Conservation (phyloP, 2,797 vertebrate species). For the Hoplostethus mediterraneus region DNA sequence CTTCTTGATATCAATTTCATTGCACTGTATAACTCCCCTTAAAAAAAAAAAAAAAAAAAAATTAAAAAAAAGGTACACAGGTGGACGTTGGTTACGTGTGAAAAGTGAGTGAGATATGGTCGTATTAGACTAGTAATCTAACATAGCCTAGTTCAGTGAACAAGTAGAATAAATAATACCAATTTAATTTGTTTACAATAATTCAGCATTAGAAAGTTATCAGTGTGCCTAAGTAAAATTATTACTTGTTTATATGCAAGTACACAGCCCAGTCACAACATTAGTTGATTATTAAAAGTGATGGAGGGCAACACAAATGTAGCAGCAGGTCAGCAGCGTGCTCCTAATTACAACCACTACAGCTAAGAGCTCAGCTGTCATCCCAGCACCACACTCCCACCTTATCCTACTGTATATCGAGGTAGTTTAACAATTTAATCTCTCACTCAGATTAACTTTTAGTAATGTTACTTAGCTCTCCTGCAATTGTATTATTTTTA, state of each 20-base stretch:
- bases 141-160: not conserved
- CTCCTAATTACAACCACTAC: conserved; percentile 36
- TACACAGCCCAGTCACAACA: too few species aligned
- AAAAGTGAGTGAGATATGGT: not conserved
- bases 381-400: conserved; percentile 24
- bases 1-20: not conserved
- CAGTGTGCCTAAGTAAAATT: too few species aligned
- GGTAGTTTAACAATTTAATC: conserved; percentile 56
- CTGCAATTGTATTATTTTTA: conserved; percentile 3
- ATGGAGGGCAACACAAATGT: too few species aligned
- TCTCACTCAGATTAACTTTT: conserved; percentile 5
- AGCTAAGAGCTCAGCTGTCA: conserved; percentile 37
- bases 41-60: too few species aligned
- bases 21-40: not conserved
- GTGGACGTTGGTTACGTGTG: not conserved
- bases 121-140: not conserved
- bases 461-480: not conserved
- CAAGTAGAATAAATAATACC: not conserved
- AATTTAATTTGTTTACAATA: not conserved
- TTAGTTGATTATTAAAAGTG: too few species aligned
- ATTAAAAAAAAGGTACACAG: not conserved
- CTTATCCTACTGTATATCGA: conserved; percentile 52
- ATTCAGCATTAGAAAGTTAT: not conserved
- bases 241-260: too few species aligned
- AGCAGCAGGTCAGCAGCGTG: not conserved